Conservation (phyloP, 53 echinoderm and acorn worm genomes). For the Astropecten irregularis region DNA sequence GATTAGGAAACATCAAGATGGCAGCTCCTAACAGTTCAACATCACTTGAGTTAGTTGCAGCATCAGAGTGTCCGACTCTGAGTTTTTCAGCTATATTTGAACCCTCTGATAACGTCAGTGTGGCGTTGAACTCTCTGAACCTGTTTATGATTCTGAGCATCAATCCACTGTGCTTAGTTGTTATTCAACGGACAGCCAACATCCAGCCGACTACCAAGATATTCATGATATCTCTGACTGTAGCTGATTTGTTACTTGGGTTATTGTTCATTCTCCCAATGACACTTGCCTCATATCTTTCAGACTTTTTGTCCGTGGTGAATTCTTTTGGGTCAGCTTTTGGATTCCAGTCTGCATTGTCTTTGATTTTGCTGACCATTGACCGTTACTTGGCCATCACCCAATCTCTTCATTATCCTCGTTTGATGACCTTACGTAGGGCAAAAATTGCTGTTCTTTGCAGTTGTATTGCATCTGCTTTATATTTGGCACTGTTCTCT, state of each 20-base stretch:
- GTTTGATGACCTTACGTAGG: neutral
- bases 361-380: neutral
- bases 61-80: too few species aligned
- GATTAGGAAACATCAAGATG: too few species aligned
- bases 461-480: neutral
- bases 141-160: neutral
- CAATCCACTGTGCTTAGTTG: conserved; percentile 15
- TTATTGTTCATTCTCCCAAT: too few species aligned
- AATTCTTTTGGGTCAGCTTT: too few species aligned
- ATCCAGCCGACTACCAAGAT: conserved; percentile 16
- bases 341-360: neutral
- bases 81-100: too few species aligned
- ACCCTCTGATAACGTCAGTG: too few species aligned
- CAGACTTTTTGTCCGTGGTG: too few species aligned
- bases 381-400: conserved; percentile 7
- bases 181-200: neutral
- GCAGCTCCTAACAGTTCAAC: too few species aligned
- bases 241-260: neutral
- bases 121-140: too few species aligned
- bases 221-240: conserved; percentile 23
- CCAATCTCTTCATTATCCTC: conserved; percentile 3
- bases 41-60: too few species aligned
- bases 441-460: neutral
- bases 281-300: too few species aligned
- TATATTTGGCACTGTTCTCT: neutral